phyloP scores from a whole-genome alignment of 2,888 invertebrate genomes.

The Conistra vaccinii region DNA sequence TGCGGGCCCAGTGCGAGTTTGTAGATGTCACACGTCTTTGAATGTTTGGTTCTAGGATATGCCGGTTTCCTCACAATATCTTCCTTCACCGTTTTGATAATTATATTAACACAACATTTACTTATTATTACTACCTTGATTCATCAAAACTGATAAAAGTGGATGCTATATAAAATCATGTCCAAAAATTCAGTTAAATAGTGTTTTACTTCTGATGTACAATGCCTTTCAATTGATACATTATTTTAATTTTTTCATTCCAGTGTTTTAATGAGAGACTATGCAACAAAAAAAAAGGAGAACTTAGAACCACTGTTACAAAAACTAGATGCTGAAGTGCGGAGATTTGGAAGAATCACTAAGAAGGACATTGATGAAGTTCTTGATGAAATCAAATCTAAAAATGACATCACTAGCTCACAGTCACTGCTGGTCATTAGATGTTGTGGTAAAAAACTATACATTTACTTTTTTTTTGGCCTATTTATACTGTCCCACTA shows the following conservation, averaged over 20 bases:
- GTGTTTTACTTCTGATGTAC: neutral
- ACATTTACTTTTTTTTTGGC: neutral
- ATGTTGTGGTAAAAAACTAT: constrained; percentile 92
- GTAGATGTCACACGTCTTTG: too few species aligned
- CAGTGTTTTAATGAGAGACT: constrained; percentile 91
- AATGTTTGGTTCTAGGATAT: too few species aligned
- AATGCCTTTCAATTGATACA: neutral
- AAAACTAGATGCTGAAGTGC: constrained; percentile 93
- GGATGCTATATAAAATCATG: neutral
- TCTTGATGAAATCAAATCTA: constrained; percentile 93
- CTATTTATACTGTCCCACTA: too few species aligned
- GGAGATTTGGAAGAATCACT: constrained; percentile 93
- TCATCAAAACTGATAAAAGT: neutral
- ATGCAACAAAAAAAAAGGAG: constrained; percentile 90
- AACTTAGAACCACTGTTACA: constrained; percentile 92
- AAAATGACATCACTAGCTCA: constrained; percentile 93
- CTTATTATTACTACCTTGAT: neutral
- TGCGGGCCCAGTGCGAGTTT: too few species aligned
- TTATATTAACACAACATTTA: too few species aligned
- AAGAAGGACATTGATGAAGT: constrained; percentile 94
- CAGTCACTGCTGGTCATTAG: constrained; percentile 95
- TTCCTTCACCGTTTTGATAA: too few species aligned
- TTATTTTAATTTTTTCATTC: constrained; percentile 63
- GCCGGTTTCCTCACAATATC: too few species aligned
- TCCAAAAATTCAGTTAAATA: neutral